Evolutionary conservation across 1,140 invertebrate species (phyloP), one percentile per base, ranked within the genome.

Genomic region (Stegodyphus mimosarum): DNA sequence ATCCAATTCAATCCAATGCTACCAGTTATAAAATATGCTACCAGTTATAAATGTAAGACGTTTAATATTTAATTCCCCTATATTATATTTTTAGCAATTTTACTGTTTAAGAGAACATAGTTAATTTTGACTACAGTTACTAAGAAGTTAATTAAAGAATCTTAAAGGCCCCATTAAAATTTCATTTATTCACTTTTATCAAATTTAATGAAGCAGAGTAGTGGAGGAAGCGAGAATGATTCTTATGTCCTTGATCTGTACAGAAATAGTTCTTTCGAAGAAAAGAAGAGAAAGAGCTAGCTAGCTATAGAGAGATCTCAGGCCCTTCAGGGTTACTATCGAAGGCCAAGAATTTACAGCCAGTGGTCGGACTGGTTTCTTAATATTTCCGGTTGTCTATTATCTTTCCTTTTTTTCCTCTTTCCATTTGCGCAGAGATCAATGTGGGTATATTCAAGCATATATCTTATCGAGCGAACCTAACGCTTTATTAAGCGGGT

Each of bases 341-440:
- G 81, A 83, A 83, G 81, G 81, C 81, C 81, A 66, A 83, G 64
- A 83, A 83, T 83, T 75, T 83, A 83, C 71, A 75, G 72, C 81
- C 33, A 83, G 81, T 75, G 50, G 81, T 83, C 64, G 73, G 64
- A 83, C 81, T 69, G 81, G 81, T 83, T 83, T 83, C 63, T 69
- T 69, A 75, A 83, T 76, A 83, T 66, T 83, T 83, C 81, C 81
- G 71, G 81, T 69, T 83, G 70, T 64, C 72, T 75, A 75, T 83
- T 83, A 83, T 71, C 81, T 83, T 75, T 83, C 75, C 64, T 9
- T 9, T 83, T 70, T 70, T 70, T 70, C 7, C 18, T 70, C 69
- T 49, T 15, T 60, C 55, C 15, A 9, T 60, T 60, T 60, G 9
- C 55, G 55, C 9, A 60, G 9, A 15, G 55, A 60, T 60, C 15